Percentiles rank a stretch among this genome's conserved stretches.
These are phyloP conservation scores for Zoanthus gigantus DNA, from an alignment of 92 coral and sea anemone species.

Conservation along the genomic window DNA sequence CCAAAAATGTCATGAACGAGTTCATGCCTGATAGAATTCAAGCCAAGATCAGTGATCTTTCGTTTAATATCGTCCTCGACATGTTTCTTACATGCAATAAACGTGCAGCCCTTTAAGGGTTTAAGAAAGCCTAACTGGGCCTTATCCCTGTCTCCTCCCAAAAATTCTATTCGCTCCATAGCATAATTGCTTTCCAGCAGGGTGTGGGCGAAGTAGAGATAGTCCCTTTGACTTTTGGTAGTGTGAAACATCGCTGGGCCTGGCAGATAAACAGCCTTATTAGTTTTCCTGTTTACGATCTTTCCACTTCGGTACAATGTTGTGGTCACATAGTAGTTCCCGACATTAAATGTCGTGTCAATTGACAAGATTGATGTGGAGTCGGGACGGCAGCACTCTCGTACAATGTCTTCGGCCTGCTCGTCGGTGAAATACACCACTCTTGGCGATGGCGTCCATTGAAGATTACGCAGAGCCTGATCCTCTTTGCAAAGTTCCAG, in stretches of 20 bases:
- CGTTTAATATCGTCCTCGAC: slow-evolving; percentile 62
- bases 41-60: slow-evolving; percentile 58
- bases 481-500: slow-evolving; percentile 51
- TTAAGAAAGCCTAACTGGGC: slow-evolving; percentile 9
- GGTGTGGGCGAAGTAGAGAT: slow-evolving; percentile 43
- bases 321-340: slow-evolving; percentile 58
- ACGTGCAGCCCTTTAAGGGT: slow-evolving; percentile 2
- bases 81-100: slow-evolving; percentile 68
- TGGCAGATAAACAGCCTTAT: slow-evolving; percentile 55
- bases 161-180: slow-evolving; percentile 1
- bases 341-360: slow-evolving; percentile 54
- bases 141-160: slow-evolving; percentile 12
- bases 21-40: slow-evolving; percentile 47
- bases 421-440: slow-evolving; percentile 54
- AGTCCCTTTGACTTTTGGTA: slow-evolving; percentile 48
- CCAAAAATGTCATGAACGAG: slow-evolving; percentile 47
- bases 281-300: slow-evolving; percentile 44
- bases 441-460: slow-evolving; percentile 66
- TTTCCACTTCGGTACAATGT: slow-evolving; percentile 60
- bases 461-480: slow-evolving; percentile 53
- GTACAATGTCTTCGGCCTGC: slow-evolving; percentile 38
- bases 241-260: slow-evolving; percentile 67
- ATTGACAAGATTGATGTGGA: slow-evolving; percentile 50
- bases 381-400: slow-evolving; percentile 58
- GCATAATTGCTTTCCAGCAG: slow-evolving; percentile 37